Conservation (phyloP, 1,140 invertebrate genomes). For the Drosophila oshimai region DNA sequence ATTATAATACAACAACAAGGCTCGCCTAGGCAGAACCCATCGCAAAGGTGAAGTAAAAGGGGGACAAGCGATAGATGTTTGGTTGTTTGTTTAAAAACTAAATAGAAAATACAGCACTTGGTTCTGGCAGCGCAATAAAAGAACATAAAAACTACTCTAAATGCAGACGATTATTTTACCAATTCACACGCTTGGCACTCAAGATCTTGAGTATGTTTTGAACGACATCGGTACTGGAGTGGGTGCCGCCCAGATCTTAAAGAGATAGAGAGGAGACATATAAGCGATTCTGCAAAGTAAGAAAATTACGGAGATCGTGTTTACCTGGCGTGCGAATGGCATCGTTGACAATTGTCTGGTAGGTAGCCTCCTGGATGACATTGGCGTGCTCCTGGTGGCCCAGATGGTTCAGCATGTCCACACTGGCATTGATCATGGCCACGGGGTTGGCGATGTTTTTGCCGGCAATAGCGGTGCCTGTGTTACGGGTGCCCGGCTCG, state of each 20-base stretch:
- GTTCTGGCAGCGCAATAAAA: conserved; percentile 24
- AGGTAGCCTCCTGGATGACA: conserved; percentile 89
- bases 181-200: conserved; percentile 77
- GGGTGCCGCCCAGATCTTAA: conserved; percentile 86
- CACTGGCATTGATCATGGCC: conserved; percentile 95
- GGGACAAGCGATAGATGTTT: conserved; percentile 60
- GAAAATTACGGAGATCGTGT: conserved; percentile 2
- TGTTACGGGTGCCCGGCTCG: conserved; percentile 97
- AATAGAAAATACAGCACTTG: conserved; percentile 53
- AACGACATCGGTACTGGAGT: conserved; percentile 88
- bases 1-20: conserved; percentile 43
- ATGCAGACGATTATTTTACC: conserved; percentile 70
- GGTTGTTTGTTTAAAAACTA: conserved; percentile 34
- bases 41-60: conserved; percentile 40
- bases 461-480: conserved; percentile 95
- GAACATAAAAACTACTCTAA: conserved; percentile 27
- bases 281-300: neutral
- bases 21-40: conserved; percentile 7
- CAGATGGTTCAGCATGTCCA: conserved; percentile 96
- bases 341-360: conserved; percentile 92
- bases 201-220: conserved; percentile 87
- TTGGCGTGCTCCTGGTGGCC: conserved; percentile 91
- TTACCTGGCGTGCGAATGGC: conserved; percentile 90
- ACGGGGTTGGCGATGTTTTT: conserved; percentile 99
- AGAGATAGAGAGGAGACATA: neutral